Percentiles rank a stretch among this genome's conserved stretches.
Conservation (phyloP, 1,140 invertebrate species). For the Orchesella cincta region DNA sequence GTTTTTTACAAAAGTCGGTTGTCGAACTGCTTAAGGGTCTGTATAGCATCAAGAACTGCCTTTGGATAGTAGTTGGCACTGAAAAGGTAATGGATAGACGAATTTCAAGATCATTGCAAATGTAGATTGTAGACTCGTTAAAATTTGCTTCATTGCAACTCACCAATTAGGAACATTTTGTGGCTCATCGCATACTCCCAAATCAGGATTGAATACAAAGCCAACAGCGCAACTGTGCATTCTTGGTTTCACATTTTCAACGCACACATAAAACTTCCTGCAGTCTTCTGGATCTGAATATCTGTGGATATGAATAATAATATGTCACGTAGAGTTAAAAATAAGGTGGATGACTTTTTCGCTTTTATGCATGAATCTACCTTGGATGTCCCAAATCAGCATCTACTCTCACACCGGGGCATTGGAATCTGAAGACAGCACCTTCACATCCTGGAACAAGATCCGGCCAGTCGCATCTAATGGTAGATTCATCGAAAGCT, state of each 20-base stretch:
- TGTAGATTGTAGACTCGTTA: neutral
- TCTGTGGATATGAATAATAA: constrained; percentile 41
- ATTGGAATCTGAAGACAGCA: constrained; percentile 70
- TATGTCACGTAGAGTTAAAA: neutral
- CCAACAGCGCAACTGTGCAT: constrained; percentile 74
- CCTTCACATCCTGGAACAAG: constrained; percentile 70
- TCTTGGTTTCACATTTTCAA: constrained; percentile 68
- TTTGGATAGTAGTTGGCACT: constrained; percentile 46
- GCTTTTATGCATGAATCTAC: constrained; percentile 57
- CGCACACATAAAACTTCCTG: constrained; percentile 78
- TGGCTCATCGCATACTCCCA: constrained; percentile 71
- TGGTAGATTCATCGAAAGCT: constrained; percentile 74
- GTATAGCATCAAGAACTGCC: constrained; percentile 43
- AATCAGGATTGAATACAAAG: constrained; percentile 76
- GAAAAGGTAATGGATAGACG: constrained; percentile 12
- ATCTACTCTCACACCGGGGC: constrained; percentile 58
- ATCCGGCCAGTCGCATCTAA: constrained; percentile 85
- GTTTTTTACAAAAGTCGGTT: constrained; percentile 26
- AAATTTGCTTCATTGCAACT: constrained; percentile 39
- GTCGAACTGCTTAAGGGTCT: constrained; percentile 37
- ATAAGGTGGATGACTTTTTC: neutral
- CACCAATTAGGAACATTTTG: constrained; percentile 75
- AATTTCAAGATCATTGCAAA: constrained; percentile 6
- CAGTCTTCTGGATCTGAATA: constrained; percentile 68
- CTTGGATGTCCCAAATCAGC: constrained; percentile 55